Conservation (phyloP, 2,797 vertebrate genomes). For the Ptychobarbus kaznakovi region DNA sequence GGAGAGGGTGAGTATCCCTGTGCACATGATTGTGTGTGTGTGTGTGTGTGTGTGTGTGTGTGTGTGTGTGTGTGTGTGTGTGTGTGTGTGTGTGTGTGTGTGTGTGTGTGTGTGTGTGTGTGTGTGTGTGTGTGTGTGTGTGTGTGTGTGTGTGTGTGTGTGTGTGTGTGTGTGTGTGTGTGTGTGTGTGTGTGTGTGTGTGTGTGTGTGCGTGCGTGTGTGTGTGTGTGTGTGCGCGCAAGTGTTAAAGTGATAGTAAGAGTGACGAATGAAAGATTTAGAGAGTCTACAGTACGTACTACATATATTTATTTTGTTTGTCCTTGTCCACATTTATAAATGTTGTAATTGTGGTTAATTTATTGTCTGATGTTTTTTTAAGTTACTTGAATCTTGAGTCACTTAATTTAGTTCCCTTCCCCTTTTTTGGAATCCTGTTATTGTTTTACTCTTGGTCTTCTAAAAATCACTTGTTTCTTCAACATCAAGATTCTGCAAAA, state of each 20-base stretch:
- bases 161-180: too few species aligned
- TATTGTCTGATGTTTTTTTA: constrained; percentile 3
- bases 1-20: constrained; percentile 88
- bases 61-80: background rate
- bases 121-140: background rate
- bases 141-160: too few species aligned
- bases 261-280: constrained; percentile 13
- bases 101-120: constrained; percentile 7
- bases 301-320: constrained; percentile 30
- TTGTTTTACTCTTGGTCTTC: background rate
- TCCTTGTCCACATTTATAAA: constrained; percentile 18
- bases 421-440: background rate
- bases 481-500: background rate
- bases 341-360: constrained; percentile 27
- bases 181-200: too few species aligned
- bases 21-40: background rate
- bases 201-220: constrained; percentile 15
- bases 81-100: constrained; percentile 1
- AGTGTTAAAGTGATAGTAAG: background rate
- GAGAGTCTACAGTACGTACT: background rate
- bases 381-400: constrained; percentile 3
- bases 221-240: background rate
- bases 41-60: background rate
- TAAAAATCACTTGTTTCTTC: background rate
- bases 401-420: background rate